Conservation (phyloP, 2,113 vertebrate species). For the Sander vitreus region DNA sequence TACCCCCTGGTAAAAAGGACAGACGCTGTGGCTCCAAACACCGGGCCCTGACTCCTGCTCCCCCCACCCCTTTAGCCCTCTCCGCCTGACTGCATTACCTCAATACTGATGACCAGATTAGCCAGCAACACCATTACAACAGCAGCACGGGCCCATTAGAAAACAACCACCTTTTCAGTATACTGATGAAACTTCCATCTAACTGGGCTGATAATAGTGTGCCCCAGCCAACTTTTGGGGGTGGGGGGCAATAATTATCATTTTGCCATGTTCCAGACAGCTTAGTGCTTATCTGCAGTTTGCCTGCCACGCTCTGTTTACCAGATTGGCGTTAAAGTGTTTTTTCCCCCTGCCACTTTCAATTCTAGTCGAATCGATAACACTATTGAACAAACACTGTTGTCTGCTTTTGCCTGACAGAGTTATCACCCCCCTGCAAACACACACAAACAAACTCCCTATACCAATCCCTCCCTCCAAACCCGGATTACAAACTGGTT, state of each 20-base stretch:
- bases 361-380: conserved; percentile 75
- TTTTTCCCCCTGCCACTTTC: conserved; percentile 68
- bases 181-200: conserved; percentile 59
- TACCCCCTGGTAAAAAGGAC: conserved; percentile 64
- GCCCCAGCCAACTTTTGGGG: conserved; percentile 40
- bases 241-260: conserved; percentile 61
- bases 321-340: conserved; percentile 66
- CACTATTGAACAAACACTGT: conserved; percentile 67
- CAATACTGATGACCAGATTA: conserved; percentile 76
- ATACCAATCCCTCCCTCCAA: conserved; percentile 26
- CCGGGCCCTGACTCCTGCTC: conserved; percentile 41
- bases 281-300: conserved; percentile 72
- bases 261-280: conserved; percentile 63
- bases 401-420: conserved; percentile 66
- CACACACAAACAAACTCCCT: conserved; percentile 51
- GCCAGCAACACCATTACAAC: conserved; percentile 43
- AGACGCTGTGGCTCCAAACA: conserved; percentile 79
- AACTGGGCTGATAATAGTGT: conserved; percentile 44
- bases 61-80: conserved; percentile 26
- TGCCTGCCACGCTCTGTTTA: conserved; percentile 73
- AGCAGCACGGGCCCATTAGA: conserved; percentile 22
- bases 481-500: conserved; percentile 77
- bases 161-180: conserved; percentile 54
- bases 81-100: conserved; percentile 65
- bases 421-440: conserved; percentile 69